These are phyloP conservation scores for Carcinoscorpius rotundicauda DNA, from an alignment of 1,140 invertebrate species.

Conservation along the genomic window DNA sequence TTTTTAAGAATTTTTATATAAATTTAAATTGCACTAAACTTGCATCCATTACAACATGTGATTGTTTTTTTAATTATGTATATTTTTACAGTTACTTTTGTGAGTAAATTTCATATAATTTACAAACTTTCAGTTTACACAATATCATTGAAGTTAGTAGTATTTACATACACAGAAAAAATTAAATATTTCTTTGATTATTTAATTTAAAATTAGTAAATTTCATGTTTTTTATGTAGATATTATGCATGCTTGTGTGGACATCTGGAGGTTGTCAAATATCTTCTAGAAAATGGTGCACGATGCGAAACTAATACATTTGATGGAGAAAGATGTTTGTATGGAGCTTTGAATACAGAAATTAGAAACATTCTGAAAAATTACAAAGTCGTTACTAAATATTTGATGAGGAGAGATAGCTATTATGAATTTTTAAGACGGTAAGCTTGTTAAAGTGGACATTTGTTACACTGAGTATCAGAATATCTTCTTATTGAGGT, in stretches of 20 bases:
- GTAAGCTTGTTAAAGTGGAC: conserved; percentile 24
- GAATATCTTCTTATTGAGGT: too few relatives aligned
- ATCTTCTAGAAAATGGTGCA: conserved; percentile 41
- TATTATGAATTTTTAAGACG: conserved; percentile 43
- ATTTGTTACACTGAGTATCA: too few relatives aligned
- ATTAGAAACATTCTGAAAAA: conserved; percentile 38
- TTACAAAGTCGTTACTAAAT: conserved; percentile 38
- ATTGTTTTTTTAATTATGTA: too few relatives aligned
- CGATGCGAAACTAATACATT: conserved; percentile 45
- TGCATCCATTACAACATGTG: not conserved
- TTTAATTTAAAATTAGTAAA: too few relatives aligned
- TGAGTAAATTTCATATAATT: too few relatives aligned
- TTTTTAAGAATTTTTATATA: not conserved
- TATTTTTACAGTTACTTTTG: too few relatives aligned
- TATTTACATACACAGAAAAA: too few relatives aligned
- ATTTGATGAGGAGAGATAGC: conserved; percentile 36
- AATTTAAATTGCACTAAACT: not conserved
- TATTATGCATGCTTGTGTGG: conserved; percentile 45
- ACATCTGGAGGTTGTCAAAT: conserved; percentile 38
- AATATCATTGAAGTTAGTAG: too few relatives aligned
- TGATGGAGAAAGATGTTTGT: conserved; percentile 45
- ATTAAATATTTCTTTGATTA: too few relatives aligned
- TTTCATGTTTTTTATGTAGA: not conserved
- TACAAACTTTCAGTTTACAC: too few relatives aligned
- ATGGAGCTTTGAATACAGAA: conserved; percentile 42